These are phyloP conservation scores for Eledone cirrhosa DNA, from an alignment of 2,888 invertebrate genomes.

Conservation along the genomic window DNA sequence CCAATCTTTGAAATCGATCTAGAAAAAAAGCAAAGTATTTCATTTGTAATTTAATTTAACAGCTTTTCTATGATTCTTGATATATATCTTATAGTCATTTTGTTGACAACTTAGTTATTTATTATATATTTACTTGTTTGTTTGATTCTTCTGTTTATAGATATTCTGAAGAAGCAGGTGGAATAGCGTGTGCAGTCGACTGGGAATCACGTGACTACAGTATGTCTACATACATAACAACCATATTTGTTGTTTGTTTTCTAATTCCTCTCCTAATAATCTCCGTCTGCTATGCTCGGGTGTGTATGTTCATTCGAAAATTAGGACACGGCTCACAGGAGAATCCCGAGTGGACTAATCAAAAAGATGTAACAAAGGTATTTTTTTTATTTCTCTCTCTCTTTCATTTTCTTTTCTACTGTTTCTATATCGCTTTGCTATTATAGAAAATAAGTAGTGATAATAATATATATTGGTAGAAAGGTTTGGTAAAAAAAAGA, in stretches of 20 bases:
- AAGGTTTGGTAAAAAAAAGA: too few relatives aligned
- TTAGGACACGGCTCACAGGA: constrained; percentile 40
- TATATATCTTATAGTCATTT: too few relatives aligned
- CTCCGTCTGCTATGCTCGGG: constrained; percentile 36
- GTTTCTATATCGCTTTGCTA: too few relatives aligned
- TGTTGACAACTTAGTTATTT: too few relatives aligned
- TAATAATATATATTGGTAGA: too few relatives aligned
- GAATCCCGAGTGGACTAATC: constrained; percentile 44
- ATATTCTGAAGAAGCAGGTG: constrained; percentile 32
- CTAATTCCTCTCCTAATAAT: constrained; percentile 36
- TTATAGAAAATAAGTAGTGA: too few relatives aligned
- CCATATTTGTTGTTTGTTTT: constrained; percentile 36
- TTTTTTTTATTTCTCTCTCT: neutral
- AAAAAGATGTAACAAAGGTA: constrained; percentile 43
- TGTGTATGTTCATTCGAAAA: constrained; percentile 35
- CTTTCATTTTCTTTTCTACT: neutral
- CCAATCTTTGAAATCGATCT: too few relatives aligned
- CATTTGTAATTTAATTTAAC: too few relatives aligned
- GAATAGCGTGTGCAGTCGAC: constrained; percentile 35
- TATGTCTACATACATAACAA: constrained; percentile 35
- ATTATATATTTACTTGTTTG: too few relatives aligned
- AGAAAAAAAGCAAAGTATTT: too few relatives aligned
- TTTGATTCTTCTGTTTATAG: too few relatives aligned
- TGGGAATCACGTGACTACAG: constrained; percentile 30
- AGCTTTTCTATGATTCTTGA: too few relatives aligned